These are phyloP conservation scores for Harpalus rubripes DNA, from an alignment of 2,888 invertebrate species.

Conservation along the genomic window DNA sequence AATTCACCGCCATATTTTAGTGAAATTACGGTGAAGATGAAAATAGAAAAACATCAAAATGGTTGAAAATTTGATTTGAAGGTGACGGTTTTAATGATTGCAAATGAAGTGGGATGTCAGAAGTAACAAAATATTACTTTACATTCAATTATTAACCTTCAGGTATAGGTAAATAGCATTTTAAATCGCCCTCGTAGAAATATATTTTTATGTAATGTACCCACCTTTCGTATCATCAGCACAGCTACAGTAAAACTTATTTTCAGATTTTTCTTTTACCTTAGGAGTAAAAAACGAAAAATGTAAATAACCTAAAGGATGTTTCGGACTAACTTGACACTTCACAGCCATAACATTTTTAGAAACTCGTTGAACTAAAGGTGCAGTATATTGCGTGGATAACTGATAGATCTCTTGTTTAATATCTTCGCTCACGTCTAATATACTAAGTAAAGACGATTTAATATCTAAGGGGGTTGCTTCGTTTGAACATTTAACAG, in stretches of 20 bases:
- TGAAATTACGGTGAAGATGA: no score
- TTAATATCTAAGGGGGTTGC: conserved; percentile 82
- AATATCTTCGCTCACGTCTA: conserved; percentile 81
- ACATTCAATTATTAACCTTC: no score
- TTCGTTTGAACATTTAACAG: conserved; percentile 81
- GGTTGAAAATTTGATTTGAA: no score
- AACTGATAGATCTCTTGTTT: conserved; percentile 82
- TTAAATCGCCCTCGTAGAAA: no score
- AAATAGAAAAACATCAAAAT: no score
- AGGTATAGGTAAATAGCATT: no score
- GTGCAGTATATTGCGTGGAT: conserved; percentile 81
- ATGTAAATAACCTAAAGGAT: conserved; percentile 86
- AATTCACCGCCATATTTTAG: no score
- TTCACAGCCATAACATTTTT: conserved; percentile 86
- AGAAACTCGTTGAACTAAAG: conserved; percentile 85
- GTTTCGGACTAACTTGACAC: conserved; percentile 83
- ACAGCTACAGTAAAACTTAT: conserved; percentile 81
- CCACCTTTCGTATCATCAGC: conserved; percentile 78
- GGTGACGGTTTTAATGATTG: no score
- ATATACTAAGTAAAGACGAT: conserved; percentile 80
- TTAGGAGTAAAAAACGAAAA: conserved; percentile 81
- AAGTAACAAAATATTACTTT: no score
- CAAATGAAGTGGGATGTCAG: no score
- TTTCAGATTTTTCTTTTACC: conserved; percentile 77
- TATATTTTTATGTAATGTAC: neutral